These are phyloP conservation scores for Aleiodes sp. DNA, from an alignment of 1,140 invertebrate species.

Conservation along the genomic window DNA sequence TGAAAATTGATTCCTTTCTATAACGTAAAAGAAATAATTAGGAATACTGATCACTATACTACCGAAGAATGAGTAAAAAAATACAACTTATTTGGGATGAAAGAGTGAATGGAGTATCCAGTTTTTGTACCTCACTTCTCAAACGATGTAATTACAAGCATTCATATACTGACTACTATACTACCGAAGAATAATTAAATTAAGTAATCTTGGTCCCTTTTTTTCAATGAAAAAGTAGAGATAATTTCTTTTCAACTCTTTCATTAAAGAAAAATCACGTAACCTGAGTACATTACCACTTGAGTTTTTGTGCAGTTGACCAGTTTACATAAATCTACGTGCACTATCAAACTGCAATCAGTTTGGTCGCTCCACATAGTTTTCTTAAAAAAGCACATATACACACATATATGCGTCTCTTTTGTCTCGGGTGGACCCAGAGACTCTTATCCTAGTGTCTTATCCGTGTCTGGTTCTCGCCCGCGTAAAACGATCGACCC, in stretches of 20 bases:
- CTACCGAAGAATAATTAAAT: no score
- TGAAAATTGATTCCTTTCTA: no score
- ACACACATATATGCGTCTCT: slow-evolving; percentile 27
- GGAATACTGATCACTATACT: no score
- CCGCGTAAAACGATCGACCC: slow-evolving; percentile 32
- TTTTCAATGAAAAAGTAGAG: no score
- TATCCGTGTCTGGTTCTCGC: slow-evolving; percentile 15
- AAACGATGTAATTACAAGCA: no score
- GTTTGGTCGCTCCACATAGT: slow-evolving; percentile 9
- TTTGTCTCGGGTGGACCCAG: slow-evolving; percentile 32
- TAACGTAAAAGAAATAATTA: no score
- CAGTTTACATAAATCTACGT: slow-evolving; percentile 30
- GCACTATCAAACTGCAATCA: slow-evolving; percentile 27
- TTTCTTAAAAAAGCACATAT: background rate
- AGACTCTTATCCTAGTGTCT: background rate
- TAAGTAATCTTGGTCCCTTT: no score
- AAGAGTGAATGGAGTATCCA: no score
- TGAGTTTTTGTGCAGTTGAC: background rate
- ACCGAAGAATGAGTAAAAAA: no score
- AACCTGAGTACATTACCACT: background rate
- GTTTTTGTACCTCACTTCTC: no score
- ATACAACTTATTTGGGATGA: no score
- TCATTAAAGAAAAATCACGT: background rate
- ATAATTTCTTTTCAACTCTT: background rate
- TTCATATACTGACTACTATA: no score